These are phyloP conservation scores for Girardia tigrina DNA, from an alignment of 2,888 invertebrate species.

Conservation along the genomic window DNA sequence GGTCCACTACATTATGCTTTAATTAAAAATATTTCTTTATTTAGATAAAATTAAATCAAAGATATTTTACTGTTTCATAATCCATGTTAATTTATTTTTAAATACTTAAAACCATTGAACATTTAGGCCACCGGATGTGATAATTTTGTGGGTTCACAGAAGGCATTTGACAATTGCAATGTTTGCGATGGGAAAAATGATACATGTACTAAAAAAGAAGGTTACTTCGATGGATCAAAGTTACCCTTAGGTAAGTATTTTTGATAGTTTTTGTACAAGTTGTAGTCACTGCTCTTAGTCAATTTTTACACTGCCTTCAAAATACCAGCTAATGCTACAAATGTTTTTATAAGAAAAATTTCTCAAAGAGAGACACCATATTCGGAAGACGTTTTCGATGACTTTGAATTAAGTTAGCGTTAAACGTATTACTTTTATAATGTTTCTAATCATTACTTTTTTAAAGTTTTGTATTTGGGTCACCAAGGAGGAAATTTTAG, in stretches of 20 bases:
- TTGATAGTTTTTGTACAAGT: no score
- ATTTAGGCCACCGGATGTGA: constrained; percentile 12
- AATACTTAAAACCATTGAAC: no score
- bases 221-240: neutral
- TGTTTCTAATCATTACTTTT: no score
- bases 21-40: no score
- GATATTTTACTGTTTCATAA: no score
- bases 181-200: neutral
- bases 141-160: neutral
- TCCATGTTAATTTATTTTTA: no score
- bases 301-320: neutral
- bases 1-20: no score
- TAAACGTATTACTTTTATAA: no score
- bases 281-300: no score
- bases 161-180: neutral
- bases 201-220: neutral
- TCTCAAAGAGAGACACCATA: neutral
- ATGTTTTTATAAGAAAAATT: neutral
- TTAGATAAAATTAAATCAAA: no score
- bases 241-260: neutral
- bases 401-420: neutral
- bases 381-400: neutral
- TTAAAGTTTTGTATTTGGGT: no score
- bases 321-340: neutral
- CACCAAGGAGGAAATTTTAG: no score